phyloP scores from a whole-genome alignment of 1,140 invertebrate genomes.

The Fopius arisanus region DNA sequence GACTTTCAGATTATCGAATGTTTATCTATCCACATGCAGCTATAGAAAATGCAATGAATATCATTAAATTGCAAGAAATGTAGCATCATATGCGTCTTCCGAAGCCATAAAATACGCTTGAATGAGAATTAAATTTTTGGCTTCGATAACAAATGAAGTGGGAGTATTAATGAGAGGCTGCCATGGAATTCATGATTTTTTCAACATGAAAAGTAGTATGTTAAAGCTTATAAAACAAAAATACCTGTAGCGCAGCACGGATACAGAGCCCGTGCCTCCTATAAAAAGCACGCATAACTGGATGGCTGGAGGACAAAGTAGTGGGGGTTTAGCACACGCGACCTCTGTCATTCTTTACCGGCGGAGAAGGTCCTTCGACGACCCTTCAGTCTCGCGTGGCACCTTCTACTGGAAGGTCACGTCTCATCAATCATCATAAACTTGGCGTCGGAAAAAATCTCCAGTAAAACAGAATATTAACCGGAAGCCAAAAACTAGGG shows the following conservation, averaged over 20 bases:
- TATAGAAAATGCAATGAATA: too few relatives aligned
- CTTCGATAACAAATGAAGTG: too few relatives aligned
- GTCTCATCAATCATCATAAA: not conserved
- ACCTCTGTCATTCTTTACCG: slow-evolving; percentile 29
- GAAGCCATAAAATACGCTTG: too few relatives aligned
- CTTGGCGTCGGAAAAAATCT: not conserved
- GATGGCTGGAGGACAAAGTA: not conserved
- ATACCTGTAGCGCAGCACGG: not conserved
- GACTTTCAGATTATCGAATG: too few relatives aligned
- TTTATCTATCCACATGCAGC: too few relatives aligned
- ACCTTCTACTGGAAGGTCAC: slow-evolving; percentile 18
- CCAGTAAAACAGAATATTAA: not conserved
- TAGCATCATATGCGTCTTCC: too few relatives aligned
- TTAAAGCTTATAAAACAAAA: not conserved
- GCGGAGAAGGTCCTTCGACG: slow-evolving; percentile 7
- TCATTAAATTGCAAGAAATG: too few relatives aligned
- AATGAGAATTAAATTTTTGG: too few relatives aligned
- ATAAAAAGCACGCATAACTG: not conserved
- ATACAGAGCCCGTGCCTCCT: not conserved
- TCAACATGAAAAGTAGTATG: not conserved
- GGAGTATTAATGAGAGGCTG: too few relatives aligned
- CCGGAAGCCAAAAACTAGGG: not conserved
- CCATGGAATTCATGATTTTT: too few relatives aligned
- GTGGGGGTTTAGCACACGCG: slow-evolving; percentile 19
- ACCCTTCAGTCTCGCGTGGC: slow-evolving; percentile 25